Evolutionary conservation across 2,888 invertebrate species (phyloP), one percentile per base, ranked within the genome.

Genomic region (Heliconius erato): DNA sequence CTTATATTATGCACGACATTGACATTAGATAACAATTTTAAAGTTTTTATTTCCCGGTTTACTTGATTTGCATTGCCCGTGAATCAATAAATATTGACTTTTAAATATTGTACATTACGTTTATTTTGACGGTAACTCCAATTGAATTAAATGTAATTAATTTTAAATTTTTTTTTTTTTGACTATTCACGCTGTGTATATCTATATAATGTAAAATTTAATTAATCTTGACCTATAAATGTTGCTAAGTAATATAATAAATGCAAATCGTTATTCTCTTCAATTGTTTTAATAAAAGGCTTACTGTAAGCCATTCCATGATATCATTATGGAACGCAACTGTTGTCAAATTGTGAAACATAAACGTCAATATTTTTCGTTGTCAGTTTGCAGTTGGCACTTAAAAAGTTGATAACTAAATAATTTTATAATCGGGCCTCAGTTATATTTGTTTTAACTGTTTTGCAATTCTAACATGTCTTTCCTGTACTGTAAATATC

Each of bases 341-440:
- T 49, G 40, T 14, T 71, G 72, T 49, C 44, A 72, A 49, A 72
- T 16, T 72, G 44, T 26, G 44, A 72, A 72, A 72, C 44, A 28
- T 69, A 49, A 49, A 72, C 44, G 72, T 72, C 72, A 72, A 72
- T 71, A n/a, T 71, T 71, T 23, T 71, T 40, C 35, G 23, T n/a
- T 71, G 40, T n/a, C 71, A 71, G 71, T 72, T 72, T 72, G 44
- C n/a, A n/a, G 26, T 71, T 71, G 14, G 71, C 72, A 72, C 26
- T 72, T 3, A 9, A 26, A 9, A 5, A 12, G 16, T 72, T 14
- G 26, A 26, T 9, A n/a, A 12, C 26, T 72, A 19, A 26, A 72
- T 72, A 44, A 26, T 26, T 44, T 16, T 72, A 7, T 26, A 26
- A 26, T 49, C 26, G 44, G 26, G 19, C 26, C 44, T 72, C 49